Conservation (phyloP, 2,797 vertebrate genomes). For the Clarias platycephalus region DNA sequence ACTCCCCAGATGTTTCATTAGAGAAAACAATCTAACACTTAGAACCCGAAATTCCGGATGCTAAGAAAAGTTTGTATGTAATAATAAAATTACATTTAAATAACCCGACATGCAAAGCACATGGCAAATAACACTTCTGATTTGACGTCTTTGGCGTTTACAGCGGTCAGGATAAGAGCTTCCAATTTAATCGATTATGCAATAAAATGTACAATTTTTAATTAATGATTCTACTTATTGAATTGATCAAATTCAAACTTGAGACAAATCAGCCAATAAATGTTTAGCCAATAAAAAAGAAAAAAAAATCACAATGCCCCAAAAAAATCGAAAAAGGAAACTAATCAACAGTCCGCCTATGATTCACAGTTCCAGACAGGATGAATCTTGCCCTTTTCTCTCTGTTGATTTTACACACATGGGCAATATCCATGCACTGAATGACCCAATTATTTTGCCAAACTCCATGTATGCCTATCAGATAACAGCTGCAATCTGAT, state of each 20-base stretch:
- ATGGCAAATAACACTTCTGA: neutral
- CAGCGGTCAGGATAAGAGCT: neutral
- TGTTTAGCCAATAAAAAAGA: too few species aligned
- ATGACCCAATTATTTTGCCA: slow-evolving; percentile 5
- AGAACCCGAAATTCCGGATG: neutral
- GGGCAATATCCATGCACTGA: neutral
- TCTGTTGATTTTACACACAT: slow-evolving; percentile 9
- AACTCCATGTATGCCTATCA: slow-evolving; percentile 5
- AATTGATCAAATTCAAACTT: too few species aligned
- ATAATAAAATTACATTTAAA: neutral
- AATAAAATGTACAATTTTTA: too few species aligned
- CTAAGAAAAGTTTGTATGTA: neutral
- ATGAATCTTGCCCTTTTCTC: neutral
- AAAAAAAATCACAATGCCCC: too few species aligned
- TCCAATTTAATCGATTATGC: too few species aligned
- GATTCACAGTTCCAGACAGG: neutral
- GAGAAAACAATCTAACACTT: neutral
- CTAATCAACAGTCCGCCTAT: too few species aligned
- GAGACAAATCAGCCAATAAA: too few species aligned
- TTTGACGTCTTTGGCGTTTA: neutral
- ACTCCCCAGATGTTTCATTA: neutral
- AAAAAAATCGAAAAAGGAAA: too few species aligned
- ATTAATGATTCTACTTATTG: too few species aligned
- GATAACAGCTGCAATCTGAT: slow-evolving; percentile 17
- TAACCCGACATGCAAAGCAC: neutral